phyloP scores from a whole-genome alignment of 1,140 invertebrate species.

The Diuraphis noxia region DNA sequence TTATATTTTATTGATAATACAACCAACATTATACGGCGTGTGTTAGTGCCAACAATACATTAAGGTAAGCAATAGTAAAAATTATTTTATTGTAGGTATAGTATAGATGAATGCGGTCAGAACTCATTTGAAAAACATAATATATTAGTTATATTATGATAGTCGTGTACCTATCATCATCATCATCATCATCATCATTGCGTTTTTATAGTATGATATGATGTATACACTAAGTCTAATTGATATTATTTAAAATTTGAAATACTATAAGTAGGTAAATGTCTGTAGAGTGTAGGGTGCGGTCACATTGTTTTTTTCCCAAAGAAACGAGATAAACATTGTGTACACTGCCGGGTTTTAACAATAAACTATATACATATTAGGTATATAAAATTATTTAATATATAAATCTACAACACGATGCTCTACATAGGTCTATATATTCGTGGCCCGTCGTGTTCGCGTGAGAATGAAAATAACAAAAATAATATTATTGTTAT shows the following conservation, averaged over 20 bases:
- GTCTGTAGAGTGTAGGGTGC: background rate
- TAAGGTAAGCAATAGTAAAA: background rate
- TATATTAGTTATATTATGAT: no score
- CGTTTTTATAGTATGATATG: background rate
- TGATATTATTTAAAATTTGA: background rate
- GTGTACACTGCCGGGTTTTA: background rate
- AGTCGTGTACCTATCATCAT: background rate
- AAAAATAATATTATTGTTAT: background rate
- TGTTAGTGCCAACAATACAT: background rate
- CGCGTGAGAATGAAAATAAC: constrained; percentile 9
- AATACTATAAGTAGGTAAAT: background rate
- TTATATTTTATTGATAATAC: background rate
- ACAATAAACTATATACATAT: no score
- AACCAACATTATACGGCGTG: no score
- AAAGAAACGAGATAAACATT: background rate
- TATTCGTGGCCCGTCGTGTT: background rate
- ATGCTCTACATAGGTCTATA: background rate
- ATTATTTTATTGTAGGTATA: background rate
- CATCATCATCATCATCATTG: background rate
- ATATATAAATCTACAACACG: background rate
- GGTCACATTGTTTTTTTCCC: background rate
- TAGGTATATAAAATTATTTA: background rate
- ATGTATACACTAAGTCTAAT: background rate
- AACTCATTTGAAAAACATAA: background rate
- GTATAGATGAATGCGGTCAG: background rate